Evolutionary conservation across 2,888 invertebrate genomes (phyloP), one percentile per base, ranked within the genome.

Genomic region (Ditula angustiorana): DNA sequence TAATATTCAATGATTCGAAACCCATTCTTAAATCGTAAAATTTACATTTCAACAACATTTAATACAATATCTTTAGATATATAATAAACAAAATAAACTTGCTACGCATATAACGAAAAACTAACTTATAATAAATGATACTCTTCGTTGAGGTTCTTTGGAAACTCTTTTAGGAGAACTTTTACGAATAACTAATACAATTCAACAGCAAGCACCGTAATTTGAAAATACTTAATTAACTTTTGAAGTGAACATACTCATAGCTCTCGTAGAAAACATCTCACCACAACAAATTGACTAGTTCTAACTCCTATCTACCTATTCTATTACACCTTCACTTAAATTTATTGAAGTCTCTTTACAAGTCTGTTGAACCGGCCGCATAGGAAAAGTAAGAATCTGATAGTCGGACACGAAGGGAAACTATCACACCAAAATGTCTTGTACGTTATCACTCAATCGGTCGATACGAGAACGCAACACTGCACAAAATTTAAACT

Each of bases 271-370:
- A 91, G 90, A 90, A 91, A 91, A 89, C 80, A 78, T 87, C 78
- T 78, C 89, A 88, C 88, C 90, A 88, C 86, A 90, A 87, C 86
- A 88, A 91, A 92, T 92, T 92, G 90, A 92, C 92, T 92, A 92
- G 88, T 82, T 85, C 91, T 91, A 92, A 85, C 74, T 78, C 82
- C 89, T 91, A 91, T 82, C 87, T 90, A 88, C 79, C 78, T 82
- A 84, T 79, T 83, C 79, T 85, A 83, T 71, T 71, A 83, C 79
- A 81, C 53, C 78, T 86, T 74, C 78, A 46, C 67, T 73, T 87
- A 86, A 83, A 83, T 87, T 87, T 78, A 87, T 82, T 82, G 83
- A 85, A 87, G 92, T 92, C 90, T 88, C 82, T 88, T 82, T 79
- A 66, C 73, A 74, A 82, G 83, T 78, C 81, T 78, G 70, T 86